Conservation (phyloP, 2,113 vertebrate species). For the Mystacornis crossleyi region DNA sequence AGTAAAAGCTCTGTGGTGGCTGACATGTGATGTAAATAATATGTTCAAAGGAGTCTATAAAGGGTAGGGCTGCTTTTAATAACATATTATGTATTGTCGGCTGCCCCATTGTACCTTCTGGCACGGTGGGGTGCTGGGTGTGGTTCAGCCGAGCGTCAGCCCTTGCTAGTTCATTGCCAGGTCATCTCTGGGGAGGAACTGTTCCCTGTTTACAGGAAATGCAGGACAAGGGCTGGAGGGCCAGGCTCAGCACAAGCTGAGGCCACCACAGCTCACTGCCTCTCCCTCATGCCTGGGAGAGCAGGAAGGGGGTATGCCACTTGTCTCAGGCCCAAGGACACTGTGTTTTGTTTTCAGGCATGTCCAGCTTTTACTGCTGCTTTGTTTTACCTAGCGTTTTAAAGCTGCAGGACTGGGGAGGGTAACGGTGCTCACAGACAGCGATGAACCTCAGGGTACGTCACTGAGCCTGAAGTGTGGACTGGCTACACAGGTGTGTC, state of each 20-base stretch:
- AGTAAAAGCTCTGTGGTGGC: background rate
- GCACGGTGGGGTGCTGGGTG: slow-evolving; percentile 66
- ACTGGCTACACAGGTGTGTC: background rate
- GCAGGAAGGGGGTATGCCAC: background rate
- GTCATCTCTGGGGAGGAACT: slow-evolving; percentile 88
- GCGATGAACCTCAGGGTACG: fast-evolving
- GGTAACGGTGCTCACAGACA: background rate
- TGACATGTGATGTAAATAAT: background rate
- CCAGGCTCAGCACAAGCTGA: background rate
- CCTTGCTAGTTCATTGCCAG: slow-evolving; percentile 82
- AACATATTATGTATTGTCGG: slow-evolving; percentile 33
- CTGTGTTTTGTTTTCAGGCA: background rate
- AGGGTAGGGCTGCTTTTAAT: slow-evolving; percentile 7
- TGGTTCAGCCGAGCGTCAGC: slow-evolving; percentile 74
- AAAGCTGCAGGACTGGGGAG: background rate
- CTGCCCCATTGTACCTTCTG: slow-evolving; percentile 62
- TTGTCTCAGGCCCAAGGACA: background rate
- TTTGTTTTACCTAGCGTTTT: background rate
- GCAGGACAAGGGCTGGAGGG: slow-evolving; percentile 76
- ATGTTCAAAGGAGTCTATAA: background rate
- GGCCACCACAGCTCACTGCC: background rate
- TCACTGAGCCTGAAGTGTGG: background rate
- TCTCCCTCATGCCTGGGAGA: background rate
- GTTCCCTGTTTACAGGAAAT: slow-evolving; percentile 95
- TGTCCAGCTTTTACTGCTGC: background rate